These are phyloP conservation scores for Coleophora deauratella DNA, from an alignment of 2,888 invertebrate species.

Conservation along the genomic window DNA sequence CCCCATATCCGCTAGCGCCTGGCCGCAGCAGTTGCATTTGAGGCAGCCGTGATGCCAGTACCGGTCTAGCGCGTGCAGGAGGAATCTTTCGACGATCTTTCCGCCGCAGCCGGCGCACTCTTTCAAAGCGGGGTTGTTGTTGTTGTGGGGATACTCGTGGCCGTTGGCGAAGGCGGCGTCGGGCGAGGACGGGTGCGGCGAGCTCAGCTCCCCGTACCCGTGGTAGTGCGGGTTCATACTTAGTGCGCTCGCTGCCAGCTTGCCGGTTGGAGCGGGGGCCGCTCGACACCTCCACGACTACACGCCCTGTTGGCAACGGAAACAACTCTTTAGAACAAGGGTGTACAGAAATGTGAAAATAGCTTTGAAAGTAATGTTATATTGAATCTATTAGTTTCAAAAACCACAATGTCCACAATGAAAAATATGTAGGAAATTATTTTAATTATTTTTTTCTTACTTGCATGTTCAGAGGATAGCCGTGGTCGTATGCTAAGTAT, in stretches of 20 bases:
- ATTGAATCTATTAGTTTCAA: no score
- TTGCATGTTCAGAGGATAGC: no score
- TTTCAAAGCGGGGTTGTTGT: conserved; percentile 77
- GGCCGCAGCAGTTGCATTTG: conserved; percentile 93
- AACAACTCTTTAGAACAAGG: not conserved
- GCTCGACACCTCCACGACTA: conserved; percentile 68
- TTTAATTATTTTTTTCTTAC: no score
- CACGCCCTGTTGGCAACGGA: conserved; percentile 58
- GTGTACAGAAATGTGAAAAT: not conserved
- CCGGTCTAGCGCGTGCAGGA: conserved; percentile 92
- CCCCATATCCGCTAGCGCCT: conserved; percentile 92
- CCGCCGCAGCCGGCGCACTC: conserved; percentile 94
- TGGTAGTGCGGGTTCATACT: conserved; percentile 95
- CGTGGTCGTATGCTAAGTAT: no score
- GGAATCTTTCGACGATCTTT: conserved; percentile 92
- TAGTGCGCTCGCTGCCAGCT: conserved; percentile 90
- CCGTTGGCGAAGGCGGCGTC: conserved; percentile 79
- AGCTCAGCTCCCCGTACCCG: conserved; percentile 87
- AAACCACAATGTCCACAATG: no score
- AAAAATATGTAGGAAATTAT: no score
- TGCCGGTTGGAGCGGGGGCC: conserved; percentile 77
- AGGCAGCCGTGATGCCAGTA: conserved; percentile 98
- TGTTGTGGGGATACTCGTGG: conserved; percentile 76
- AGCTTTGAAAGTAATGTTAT: not conserved
- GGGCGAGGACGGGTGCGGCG: conserved; percentile 84